These are phyloP conservation scores for Phthorimaea operculella DNA, from an alignment of 1,140 invertebrate genomes.

Conservation along the genomic window DNA sequence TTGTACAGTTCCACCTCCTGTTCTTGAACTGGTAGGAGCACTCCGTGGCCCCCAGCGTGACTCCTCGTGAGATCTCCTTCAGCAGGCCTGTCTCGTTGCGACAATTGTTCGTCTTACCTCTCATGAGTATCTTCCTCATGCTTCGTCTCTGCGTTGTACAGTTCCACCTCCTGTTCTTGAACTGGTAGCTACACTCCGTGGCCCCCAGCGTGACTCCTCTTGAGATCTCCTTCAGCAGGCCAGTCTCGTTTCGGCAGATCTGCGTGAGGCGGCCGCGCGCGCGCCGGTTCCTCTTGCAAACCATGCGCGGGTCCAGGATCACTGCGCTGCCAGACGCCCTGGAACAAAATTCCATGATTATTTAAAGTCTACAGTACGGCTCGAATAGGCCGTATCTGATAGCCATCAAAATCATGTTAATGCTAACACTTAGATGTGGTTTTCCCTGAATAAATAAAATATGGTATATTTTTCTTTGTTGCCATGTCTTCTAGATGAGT, in stretches of 20 bases:
- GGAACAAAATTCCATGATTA: constrained; percentile 12
- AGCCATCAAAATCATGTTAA: no score
- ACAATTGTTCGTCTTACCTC: constrained; percentile 86
- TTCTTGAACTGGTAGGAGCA: constrained; percentile 87
- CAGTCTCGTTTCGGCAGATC: constrained; percentile 80
- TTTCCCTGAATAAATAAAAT: no score
- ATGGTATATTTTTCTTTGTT: no score
- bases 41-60: constrained; percentile 81
- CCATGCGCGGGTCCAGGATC: constrained; percentile 86
- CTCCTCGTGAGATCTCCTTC: constrained; percentile 81
- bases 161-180: constrained; percentile 85
- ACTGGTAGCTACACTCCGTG: constrained; percentile 87
- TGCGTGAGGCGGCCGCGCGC: constrained; percentile 79
- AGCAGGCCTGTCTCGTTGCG: constrained; percentile 79
- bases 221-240: constrained; percentile 80
- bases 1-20: constrained; percentile 87
- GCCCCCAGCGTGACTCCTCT: constrained; percentile 82
- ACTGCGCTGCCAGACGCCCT: constrained; percentile 85
- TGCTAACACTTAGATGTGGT: no score
- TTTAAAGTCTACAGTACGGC: no score
- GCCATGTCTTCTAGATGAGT: no score
- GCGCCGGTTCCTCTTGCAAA: constrained; percentile 82
- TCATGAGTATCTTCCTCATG: constrained; percentile 82
- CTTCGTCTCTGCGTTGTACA: constrained; percentile 82
- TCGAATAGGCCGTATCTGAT: no score